A percentile compares a stretch with the other conserved stretches of the same genome.
Conservation (phyloP, 1,140 invertebrate genomes). For the Armadillidium nasatum region DNA sequence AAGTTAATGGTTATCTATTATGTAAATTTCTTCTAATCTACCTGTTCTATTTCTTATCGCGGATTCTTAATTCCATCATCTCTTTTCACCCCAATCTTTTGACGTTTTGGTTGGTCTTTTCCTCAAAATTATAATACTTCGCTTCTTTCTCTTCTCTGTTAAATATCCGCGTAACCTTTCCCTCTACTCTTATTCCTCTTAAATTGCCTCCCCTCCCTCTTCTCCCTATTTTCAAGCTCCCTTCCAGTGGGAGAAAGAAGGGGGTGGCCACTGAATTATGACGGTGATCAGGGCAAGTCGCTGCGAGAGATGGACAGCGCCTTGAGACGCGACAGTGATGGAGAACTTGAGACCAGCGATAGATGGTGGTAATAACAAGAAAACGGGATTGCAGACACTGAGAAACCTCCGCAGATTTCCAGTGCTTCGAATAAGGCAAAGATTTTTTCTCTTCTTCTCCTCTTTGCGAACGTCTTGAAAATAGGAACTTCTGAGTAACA, state of each 20-base stretch:
- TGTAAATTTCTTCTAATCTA: conserved; percentile 1
- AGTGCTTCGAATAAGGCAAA: conserved; percentile 3
- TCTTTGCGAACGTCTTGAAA: not conserved
- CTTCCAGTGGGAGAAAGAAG: too few relatives aligned
- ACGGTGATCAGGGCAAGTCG: conserved; percentile 41
- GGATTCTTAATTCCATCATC: not conserved
- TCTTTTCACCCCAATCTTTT: too few relatives aligned
- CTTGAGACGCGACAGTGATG: conserved; percentile 39
- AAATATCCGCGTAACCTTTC: not conserved
- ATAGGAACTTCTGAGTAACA: not conserved
- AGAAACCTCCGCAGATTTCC: conserved; percentile 28
- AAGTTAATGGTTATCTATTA: conserved; percentile 3
- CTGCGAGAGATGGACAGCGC: conserved; percentile 42
- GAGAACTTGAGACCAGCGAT: conserved; percentile 37
- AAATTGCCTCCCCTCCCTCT: not conserved
- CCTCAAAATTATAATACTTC: too few relatives aligned
- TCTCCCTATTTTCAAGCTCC: too few relatives aligned
- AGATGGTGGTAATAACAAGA: conserved; percentile 41
- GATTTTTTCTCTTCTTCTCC: not conserved
- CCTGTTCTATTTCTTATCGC: not conserved
- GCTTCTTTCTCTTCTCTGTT: too few relatives aligned
- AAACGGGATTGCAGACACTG: conserved; percentile 39
- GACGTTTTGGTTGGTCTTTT: too few relatives aligned
- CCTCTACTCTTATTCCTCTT: not conserved
- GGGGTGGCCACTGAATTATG: conserved; percentile 36